Base-by-base conservation (phyloP, 2,113 vertebrate species). In the Onychostruthus taczanowskii region DNA sequence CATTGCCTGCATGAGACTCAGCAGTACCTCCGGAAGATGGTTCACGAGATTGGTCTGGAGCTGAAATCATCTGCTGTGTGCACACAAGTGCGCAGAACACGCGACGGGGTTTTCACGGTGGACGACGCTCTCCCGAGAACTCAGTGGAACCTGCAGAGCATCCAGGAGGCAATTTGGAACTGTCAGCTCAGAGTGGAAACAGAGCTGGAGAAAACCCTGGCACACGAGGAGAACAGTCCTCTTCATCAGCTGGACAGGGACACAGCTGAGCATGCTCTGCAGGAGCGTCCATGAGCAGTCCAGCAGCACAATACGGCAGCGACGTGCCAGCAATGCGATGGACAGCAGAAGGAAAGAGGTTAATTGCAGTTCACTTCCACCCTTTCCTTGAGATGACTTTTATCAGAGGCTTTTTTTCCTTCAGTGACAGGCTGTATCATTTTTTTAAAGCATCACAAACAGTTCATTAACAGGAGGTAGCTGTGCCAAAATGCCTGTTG, bases 1-100 rank as follows among this genome's bases (percentile, higher is more conserved):
- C 99, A 98, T 28, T 99, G 99, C 85, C 44, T 99, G 88, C 98
- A 99, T 1, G 99, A 99, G 97, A 99, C 98, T 3, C 99, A 99
- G 97, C 98, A 98, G 94, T 99, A 99, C 93, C 97, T 99, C 27
- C 90, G 99, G 16, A 99, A 97, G 94, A 49, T 99, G 31, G 97
- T 99, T 49, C 99, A 99, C 0, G 99, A 99, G 92, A 98, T 99
- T 0, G 99, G 99, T 11, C 96, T 99, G 72, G 99, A 99, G 96
- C 98, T 99, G 81, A 99, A 98, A 91, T 99, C 98, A 5, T 97
- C 98, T 0, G 98, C 99, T 0, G 97, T 98, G 73, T 99, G 99
- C 96, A 98, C 97, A 0, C 98, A 98, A 20, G 98, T 99, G 50
- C 98, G 99, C 23, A 97, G 99, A 11, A 98, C 95, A 0, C 98